Percentiles rank a stretch among this genome's conserved stretches.
Conservation (phyloP, 2,888 invertebrate genomes). For the Ephialtes manifestator region DNA sequence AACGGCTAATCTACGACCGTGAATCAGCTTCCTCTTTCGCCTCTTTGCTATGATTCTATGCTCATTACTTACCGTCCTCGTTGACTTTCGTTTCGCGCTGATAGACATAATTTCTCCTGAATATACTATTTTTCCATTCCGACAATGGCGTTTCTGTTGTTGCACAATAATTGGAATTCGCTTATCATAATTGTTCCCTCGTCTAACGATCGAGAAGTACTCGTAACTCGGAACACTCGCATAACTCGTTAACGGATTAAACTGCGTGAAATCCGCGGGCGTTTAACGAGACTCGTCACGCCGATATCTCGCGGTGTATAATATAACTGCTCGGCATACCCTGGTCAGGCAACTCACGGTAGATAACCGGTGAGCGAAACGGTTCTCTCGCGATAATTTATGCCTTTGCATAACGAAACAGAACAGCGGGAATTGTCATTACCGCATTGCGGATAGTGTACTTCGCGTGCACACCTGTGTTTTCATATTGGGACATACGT, state of each 20-base stretch:
- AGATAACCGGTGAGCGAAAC: constrained; percentile 56
- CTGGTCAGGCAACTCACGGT: constrained; percentile 27
- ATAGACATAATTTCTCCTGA: constrained; percentile 23
- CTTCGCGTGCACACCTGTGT: constrained; percentile 2
- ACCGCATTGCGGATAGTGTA: constrained; percentile 63
- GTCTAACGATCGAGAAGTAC: constrained; percentile 12
- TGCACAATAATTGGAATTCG: constrained; percentile 33
- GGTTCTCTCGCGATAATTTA: constrained; percentile 59
- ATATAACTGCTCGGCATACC: constrained; percentile 18
- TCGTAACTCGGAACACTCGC: neutral
- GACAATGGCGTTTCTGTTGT: neutral
- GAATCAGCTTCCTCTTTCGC: constrained; percentile 63
- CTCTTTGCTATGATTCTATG: neutral
- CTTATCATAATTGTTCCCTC: constrained; percentile 8
- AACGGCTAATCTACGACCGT: constrained; percentile 73
- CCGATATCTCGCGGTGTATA: constrained; percentile 52
- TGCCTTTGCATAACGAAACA: constrained; percentile 51
- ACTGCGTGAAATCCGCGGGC: constrained; percentile 46
- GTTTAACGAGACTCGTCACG: constrained; percentile 65
- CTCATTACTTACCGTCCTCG: constrained; percentile 25
- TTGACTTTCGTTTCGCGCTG: constrained; percentile 1
- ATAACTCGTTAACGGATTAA: constrained; percentile 59
- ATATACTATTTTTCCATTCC: neutral
- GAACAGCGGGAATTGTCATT: constrained; percentile 62
- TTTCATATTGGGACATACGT: constrained; percentile 19